Conservation (phyloP, 2,888 invertebrate genomes). For the Ischnus inquisitorius region DNA sequence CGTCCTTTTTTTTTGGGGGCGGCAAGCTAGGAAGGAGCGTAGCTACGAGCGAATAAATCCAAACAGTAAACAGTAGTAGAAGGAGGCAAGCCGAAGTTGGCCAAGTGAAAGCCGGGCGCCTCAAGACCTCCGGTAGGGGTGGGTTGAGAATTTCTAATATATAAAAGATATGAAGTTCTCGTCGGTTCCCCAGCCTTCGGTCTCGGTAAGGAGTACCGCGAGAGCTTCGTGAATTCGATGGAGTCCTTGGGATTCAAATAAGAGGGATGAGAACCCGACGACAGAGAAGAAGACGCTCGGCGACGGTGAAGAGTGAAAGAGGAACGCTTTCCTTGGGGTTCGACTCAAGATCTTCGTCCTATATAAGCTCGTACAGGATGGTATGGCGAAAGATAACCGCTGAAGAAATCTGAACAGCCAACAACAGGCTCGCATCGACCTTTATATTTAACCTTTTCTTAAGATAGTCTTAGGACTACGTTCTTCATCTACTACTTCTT, state of each 20-base stretch:
- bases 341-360: slow-evolving; percentile 57
- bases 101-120: slow-evolving; percentile 19
- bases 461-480: slow-evolving; percentile 80
- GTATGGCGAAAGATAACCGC: slow-evolving; percentile 66
- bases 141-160: slow-evolving; percentile 82
- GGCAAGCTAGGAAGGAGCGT: slow-evolving; percentile 1
- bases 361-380: slow-evolving; percentile 43
- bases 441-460: slow-evolving; percentile 83
- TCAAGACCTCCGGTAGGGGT: slow-evolving; percentile 60
- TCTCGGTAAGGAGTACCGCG: slow-evolving; percentile 51
- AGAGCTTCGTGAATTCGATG: slow-evolving; percentile 73
- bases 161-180: slow-evolving; percentile 83
- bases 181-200: slow-evolving; percentile 39
- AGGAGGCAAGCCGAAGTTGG: slow-evolving; percentile 52
- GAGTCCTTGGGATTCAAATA: slow-evolving; percentile 81
- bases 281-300: slow-evolving; percentile 21
- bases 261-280: slow-evolving; percentile 73
- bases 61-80: slow-evolving; percentile 80
- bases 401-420: slow-evolving; percentile 85
- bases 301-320: slow-evolving; percentile 53
- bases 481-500: slow-evolving; percentile 60
- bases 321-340: slow-evolving; percentile 57
- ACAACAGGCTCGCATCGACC: slow-evolving; percentile 80
- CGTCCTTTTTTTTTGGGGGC: slow-evolving; percentile 1
- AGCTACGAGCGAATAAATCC: slow-evolving; percentile 78